Evolutionary conservation across 2,113 vertebrate genomes (phyloP).

Genomic region (Leptocoma aspasia): DNA sequence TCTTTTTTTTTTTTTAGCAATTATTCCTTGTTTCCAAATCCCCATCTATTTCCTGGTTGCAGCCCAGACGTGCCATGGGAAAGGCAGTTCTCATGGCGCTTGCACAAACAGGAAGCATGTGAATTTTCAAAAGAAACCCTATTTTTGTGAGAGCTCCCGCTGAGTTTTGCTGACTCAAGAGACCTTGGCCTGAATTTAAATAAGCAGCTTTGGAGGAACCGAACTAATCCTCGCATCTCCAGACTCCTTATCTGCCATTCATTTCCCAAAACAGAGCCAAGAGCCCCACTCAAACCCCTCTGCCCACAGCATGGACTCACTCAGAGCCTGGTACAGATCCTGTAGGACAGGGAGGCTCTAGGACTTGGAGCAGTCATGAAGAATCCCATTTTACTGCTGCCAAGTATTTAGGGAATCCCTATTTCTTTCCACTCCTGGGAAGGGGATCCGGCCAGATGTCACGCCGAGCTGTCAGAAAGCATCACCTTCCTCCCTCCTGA

Average conservation of each 20-base stretch:
- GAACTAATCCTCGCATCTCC: background rate
- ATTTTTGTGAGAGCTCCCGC: constrained; percentile 55
- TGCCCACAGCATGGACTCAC: background rate
- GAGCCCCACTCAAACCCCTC: background rate
- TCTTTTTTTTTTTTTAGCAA: background rate
- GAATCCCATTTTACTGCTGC: background rate
- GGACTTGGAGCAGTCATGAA: background rate
- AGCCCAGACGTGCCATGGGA: constrained; percentile 47
- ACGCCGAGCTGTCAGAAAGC: background rate
- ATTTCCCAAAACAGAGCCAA: background rate
- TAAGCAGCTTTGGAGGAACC: constrained; percentile 12
- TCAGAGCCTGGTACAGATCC: background rate
- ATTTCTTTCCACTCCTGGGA: background rate
- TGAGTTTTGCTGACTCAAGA: constrained; percentile 64
- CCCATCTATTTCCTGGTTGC: constrained; percentile 36
- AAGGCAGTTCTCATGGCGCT: constrained; percentile 43
- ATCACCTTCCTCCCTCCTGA: constrained; percentile 29
- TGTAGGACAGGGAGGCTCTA: background rate
- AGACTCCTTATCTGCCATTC: background rate
- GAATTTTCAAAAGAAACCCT: constrained; percentile 61
- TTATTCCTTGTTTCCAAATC: constrained; percentile 33
- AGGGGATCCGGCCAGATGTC: background rate
- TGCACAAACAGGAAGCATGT: constrained; percentile 64
- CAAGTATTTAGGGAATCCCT: constrained; percentile 14
- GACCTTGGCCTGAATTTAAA: constrained; percentile 56